These are phyloP conservation scores for Hydrozoanthus gracilis DNA, from an alignment of 92 coral and sea anemone genomes.

Conservation along the genomic window DNA sequence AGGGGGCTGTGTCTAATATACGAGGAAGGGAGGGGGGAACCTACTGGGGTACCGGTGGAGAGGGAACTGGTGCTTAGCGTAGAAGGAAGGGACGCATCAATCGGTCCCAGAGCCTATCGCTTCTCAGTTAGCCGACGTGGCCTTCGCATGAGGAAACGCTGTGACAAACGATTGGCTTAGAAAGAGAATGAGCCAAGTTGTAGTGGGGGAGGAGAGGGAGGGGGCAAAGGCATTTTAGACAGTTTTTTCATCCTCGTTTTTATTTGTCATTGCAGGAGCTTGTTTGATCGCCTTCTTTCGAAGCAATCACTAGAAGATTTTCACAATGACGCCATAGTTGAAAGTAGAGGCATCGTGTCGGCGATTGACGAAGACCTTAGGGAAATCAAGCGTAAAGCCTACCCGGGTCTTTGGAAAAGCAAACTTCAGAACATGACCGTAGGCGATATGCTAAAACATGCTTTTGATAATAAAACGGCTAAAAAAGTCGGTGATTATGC, in stretches of 20 bases:
- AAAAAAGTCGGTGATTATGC: conserved; percentile 61
- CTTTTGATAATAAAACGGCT: conserved; percentile 55
- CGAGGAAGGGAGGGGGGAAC: no score
- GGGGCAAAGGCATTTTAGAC: no score
- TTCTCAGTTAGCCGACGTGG: no score
- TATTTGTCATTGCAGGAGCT: neutral
- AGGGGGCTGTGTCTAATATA: no score
- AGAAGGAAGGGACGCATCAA: no score
- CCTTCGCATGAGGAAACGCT: no score
- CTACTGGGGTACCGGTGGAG: no score
- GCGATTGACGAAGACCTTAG: conserved; percentile 39
- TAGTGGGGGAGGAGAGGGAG: no score
- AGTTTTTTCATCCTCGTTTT: neutral
- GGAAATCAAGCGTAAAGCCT: conserved; percentile 61
- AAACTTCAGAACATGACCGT: conserved; percentile 64
- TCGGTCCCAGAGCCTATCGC: no score
- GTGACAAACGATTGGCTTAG: no score
- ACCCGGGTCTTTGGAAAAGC: conserved; percentile 54
- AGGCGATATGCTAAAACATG: conserved; percentile 55
- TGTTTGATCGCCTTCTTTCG: neutral
- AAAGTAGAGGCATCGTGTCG: conserved; percentile 74
- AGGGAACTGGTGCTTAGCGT: no score
- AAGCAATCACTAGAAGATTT: neutral
- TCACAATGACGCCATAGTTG: conserved; percentile 32
- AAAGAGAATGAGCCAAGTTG: no score